A percentile compares a stretch with the other conserved stretches of the same genome.
Conservation (phyloP, 2,888 invertebrate genomes). For the Temnothorax unifasciatus region DNA sequence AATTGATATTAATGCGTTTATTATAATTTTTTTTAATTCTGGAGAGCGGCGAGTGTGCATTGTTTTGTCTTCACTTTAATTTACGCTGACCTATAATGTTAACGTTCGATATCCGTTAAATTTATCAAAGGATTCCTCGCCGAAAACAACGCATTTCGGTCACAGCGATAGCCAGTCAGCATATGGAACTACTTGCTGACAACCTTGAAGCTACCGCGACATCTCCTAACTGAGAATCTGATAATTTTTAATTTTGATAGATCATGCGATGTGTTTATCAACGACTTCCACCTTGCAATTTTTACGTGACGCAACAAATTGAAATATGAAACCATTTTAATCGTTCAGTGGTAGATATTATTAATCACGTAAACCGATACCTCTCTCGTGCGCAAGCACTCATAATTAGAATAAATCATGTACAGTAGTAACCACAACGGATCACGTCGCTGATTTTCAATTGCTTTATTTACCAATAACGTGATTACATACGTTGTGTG, state of each 20-base stretch:
- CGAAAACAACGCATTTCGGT: conserved; percentile 56
- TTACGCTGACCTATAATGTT: conserved; percentile 57
- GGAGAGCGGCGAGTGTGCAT: background rate
- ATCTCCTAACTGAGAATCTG: background rate
- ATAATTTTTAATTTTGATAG: conserved; percentile 25
- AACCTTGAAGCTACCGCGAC: background rate
- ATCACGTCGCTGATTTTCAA: background rate
- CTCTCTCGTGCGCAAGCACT: conserved; percentile 9
- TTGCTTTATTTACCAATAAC: conserved; percentile 22
- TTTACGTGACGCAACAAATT: conserved; percentile 62
- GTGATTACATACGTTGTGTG: background rate
- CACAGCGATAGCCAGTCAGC: conserved; percentile 26
- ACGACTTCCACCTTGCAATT: background rate
- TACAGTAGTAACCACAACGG: conserved; percentile 13
- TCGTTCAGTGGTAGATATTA: conserved; percentile 18
- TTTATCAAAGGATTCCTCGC: conserved; percentile 61
- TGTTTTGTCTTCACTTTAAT: conserved; percentile 52
- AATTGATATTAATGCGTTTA: conserved; percentile 4
- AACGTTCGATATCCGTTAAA: conserved; percentile 29
- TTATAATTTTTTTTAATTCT: conserved; percentile 11
- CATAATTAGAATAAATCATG: conserved; percentile 41
- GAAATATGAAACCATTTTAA: conserved; percentile 47
- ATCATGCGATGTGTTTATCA: background rate
- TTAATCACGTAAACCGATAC: conserved; percentile 47
- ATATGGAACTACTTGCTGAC: conserved; percentile 23